Conservation (phyloP, 2,113 vertebrate species). For the Hippoglossus stenolepis region DNA sequence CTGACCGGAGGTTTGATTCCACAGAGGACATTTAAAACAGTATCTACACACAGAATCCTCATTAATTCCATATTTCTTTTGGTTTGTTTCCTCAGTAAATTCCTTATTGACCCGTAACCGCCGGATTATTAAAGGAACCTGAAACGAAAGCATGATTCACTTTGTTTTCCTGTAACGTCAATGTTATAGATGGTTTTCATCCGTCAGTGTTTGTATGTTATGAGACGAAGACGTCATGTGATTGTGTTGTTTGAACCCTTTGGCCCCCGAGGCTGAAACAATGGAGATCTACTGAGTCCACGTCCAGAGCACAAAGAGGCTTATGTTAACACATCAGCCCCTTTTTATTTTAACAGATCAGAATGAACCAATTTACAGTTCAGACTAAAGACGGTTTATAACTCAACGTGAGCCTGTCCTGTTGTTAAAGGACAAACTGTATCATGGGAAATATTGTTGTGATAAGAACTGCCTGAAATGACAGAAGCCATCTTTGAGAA, state of each 20-base stretch:
- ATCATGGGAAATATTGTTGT: too few relatives aligned
- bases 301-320: conserved; percentile 57
- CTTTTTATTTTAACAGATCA: conserved; percentile 42
- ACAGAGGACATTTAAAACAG: too few relatives aligned
- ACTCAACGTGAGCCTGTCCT: not conserved
- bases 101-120: too few relatives aligned
- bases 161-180: not conserved
- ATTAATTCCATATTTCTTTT: too few relatives aligned
- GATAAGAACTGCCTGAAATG: too few relatives aligned
- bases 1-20: too few relatives aligned
- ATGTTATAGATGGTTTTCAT: not conserved
- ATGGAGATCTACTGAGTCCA: conserved; percentile 40
- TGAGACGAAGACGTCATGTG: not conserved
- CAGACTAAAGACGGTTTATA: too few relatives aligned
- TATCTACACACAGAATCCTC: too few relatives aligned
- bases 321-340: conserved; percentile 64
- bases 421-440: too few relatives aligned
- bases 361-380: not conserved
- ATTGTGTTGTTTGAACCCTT: not conserved
- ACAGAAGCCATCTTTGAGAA: too few relatives aligned
- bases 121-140: not conserved
- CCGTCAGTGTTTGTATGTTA: not conserved
- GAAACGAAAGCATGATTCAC: too few relatives aligned
- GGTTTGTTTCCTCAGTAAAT: too few relatives aligned
- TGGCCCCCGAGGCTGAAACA: conserved; percentile 27